phyloP scores from a whole-genome alignment of 92 coral and sea anemone genomes.

The Phenganax subtilis region DNA sequence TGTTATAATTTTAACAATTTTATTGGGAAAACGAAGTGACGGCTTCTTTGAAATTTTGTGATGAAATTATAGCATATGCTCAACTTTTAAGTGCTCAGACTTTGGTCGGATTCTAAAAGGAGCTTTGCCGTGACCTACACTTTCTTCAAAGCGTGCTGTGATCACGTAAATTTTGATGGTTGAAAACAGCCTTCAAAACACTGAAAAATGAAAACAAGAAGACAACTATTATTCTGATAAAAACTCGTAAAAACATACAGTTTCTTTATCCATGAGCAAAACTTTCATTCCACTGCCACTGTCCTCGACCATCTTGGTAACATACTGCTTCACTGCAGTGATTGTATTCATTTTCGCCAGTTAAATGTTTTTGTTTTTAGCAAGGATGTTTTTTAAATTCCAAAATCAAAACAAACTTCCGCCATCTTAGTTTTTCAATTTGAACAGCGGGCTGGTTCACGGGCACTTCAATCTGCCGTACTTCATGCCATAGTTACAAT shows the following conservation, averaged over 20 bases:
- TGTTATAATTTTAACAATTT: no score
- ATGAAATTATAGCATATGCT: no score
- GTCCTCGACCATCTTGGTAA: slow-evolving; percentile 92
- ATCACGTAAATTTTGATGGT: no score
- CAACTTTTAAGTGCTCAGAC: no score
- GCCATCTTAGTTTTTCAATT: neutral
- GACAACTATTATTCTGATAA: neutral
- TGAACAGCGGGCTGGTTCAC: neutral
- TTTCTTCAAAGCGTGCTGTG: no score
- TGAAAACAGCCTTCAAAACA: no score
- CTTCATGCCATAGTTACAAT: neutral
- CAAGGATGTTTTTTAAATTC: neutral
- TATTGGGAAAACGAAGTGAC: no score
- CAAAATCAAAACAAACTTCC: slow-evolving; percentile 16
- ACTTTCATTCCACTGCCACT: slow-evolving; percentile 97
- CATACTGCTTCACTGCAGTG: slow-evolving; percentile 91
- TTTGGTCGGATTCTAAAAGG: no score
- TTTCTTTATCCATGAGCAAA: slow-evolving; percentile 92
- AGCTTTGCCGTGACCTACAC: no score
- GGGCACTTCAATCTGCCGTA: neutral
- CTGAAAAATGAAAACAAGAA: neutral
- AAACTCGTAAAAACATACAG: slow-evolving; percentile 47
- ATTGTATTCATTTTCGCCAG: slow-evolving; percentile 74
- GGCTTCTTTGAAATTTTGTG: no score
- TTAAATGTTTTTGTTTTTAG: neutral